A percentile compares a stretch with the other conserved stretches of the same genome.
Conservation (phyloP, 2,113 vertebrate species). For the Hymenochirus boettgeri region DNA sequence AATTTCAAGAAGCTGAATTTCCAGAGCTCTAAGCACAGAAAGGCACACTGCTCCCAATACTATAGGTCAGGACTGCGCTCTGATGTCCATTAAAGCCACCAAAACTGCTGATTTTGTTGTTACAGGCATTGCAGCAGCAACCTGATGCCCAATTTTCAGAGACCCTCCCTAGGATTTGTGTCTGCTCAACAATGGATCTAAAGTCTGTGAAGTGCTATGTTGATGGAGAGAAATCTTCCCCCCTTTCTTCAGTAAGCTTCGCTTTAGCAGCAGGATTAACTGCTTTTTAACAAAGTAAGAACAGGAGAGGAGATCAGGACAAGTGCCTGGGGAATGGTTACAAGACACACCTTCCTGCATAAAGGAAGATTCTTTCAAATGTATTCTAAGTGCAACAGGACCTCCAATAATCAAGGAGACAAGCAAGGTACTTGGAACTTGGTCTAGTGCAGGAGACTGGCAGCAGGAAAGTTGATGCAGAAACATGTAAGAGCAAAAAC, state of each 20-base stretch:
- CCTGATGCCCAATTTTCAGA: constrained; percentile 55
- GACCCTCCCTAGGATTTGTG: constrained; percentile 56
- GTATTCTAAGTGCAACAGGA: constrained; percentile 62
- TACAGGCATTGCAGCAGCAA: constrained; percentile 64
- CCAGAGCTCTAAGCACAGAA: constrained; percentile 76
- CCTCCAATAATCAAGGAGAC: constrained; percentile 76
- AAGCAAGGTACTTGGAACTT: constrained; percentile 49
- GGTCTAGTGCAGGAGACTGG: constrained; percentile 16
- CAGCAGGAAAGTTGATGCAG: constrained; percentile 40
- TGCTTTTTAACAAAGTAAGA: constrained; percentile 70
- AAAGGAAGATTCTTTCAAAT: constrained; percentile 35
- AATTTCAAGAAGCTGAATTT: constrained; percentile 61
- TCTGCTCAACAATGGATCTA: constrained; percentile 49
- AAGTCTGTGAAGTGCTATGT: neutral
- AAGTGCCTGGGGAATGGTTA: constrained; percentile 58
- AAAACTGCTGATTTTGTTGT: constrained; percentile 59
- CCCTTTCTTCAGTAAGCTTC: constrained; percentile 64
- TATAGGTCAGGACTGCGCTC: constrained; percentile 58
- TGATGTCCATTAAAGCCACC: constrained; percentile 57
- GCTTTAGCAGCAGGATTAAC: constrained; percentile 75
- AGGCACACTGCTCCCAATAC: constrained; percentile 76
- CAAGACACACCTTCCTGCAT: constrained; percentile 65
- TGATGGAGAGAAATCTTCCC: constrained; percentile 65
- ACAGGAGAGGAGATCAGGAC: constrained; percentile 48
- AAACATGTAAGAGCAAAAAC: constrained; percentile 59